These are phyloP conservation scores for Umimayanthus chanpuru DNA, from an alignment of 92 coral and sea anemone species.

Conservation along the genomic window DNA sequence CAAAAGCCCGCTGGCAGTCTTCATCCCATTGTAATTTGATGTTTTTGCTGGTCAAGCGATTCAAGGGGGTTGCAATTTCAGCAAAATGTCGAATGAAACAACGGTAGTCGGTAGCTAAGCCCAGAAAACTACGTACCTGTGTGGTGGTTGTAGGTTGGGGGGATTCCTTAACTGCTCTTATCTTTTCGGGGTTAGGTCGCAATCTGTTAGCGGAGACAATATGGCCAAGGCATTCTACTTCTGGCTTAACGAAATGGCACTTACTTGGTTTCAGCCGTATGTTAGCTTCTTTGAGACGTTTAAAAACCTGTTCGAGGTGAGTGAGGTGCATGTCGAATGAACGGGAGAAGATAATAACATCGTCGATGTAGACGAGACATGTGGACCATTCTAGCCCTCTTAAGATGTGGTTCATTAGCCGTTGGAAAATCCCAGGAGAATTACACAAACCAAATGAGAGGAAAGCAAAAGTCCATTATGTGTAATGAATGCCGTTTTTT, in stretches of 20 bases:
- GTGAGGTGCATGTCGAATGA: conserved; percentile 43
- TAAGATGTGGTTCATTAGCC: conserved; percentile 43
- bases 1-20: conserved; percentile 22
- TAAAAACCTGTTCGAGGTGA: conserved; percentile 57
- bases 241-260: conserved; percentile 44
- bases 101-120: no score
- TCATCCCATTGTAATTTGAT: no score
- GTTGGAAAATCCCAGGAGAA: conserved; percentile 59
- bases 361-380: conserved; percentile 61
- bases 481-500: no score
- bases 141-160: background rate
- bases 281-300: conserved; percentile 54
- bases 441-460: conserved; percentile 60
- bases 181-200: background rate
- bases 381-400: conserved; percentile 45
- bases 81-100: background rate
- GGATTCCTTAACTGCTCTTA: background rate
- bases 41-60: no score
- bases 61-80: no score
- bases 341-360: conserved; percentile 43
- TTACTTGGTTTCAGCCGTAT: conserved; percentile 63
- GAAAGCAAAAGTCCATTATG: conserved; percentile 45
- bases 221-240: conserved; percentile 11
- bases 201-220: background rate
- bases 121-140: background rate